Evolutionary conservation across 2,888 invertebrate genomes (phyloP).

Genomic region (Sipha maydis): DNA sequence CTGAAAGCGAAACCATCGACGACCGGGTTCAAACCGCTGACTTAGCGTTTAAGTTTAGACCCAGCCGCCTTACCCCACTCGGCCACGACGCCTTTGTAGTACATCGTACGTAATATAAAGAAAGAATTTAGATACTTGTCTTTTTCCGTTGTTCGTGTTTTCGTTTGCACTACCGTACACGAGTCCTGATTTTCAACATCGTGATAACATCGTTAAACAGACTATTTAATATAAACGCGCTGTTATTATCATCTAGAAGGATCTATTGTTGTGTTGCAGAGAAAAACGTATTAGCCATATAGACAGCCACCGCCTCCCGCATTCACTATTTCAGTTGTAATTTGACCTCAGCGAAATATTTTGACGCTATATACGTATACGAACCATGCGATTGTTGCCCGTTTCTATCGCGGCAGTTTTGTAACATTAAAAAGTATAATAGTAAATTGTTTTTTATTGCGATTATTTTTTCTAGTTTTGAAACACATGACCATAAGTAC

Average conservation of each 20-base stretch:
- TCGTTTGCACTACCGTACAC: not conserved
- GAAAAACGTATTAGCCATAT: not conserved
- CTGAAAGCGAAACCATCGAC: no score
- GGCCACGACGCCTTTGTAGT: no score
- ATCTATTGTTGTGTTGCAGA: not conserved
- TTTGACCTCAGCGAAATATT: constrained; percentile 11
- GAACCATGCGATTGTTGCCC: not conserved
- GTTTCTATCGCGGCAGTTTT: not conserved
- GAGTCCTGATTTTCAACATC: not conserved
- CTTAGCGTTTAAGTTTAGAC: no score
- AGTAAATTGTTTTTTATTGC: not conserved
- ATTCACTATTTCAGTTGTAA: not conserved
- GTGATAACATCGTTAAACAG: constrained; percentile 9
- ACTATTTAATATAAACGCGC: not conserved
- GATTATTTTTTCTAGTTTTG: not conserved
- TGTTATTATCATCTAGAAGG: not conserved
- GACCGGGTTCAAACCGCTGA: no score
- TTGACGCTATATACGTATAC: not conserved
- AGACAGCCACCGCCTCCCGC: not conserved
- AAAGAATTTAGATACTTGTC: not conserved
- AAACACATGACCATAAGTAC: not conserved
- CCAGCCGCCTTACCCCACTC: no score
- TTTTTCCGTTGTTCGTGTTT: not conserved
- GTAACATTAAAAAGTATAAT: not conserved
- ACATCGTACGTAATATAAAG: no score